Evolutionary conservation across 2,797 vertebrate species (phyloP).

Genomic region (Eulemur coronatus): DNA sequence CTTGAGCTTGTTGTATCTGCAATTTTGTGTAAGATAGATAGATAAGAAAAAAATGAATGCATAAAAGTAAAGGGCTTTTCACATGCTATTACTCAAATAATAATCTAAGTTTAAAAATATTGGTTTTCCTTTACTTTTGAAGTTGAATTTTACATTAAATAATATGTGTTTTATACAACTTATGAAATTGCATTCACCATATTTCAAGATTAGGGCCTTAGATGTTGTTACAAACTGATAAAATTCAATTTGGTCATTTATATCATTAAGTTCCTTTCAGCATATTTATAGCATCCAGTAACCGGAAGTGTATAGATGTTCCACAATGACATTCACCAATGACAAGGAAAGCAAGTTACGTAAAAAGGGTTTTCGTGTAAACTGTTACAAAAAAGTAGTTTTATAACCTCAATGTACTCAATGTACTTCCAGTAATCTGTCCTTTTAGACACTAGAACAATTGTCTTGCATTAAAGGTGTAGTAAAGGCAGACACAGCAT

Average conservation of each 20-base stretch:
- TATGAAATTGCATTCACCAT: not conserved
- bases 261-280: not conserved
- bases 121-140: not conserved
- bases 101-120: not conserved
- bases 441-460: not conserved
- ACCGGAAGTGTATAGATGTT: not conserved
- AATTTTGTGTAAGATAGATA: not conserved
- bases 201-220: not conserved
- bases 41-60: not conserved
- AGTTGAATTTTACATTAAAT: not conserved
- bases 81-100: not conserved
- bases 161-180: not conserved
- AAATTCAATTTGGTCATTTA: not conserved
- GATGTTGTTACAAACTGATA: not conserved
- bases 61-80: not conserved
- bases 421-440: not conserved
- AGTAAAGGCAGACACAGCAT: not conserved
- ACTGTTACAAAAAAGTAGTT: not conserved
- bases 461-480: not conserved
- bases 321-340: not conserved
- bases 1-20: not conserved
- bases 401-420: not conserved
- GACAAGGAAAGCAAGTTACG: not conserved
- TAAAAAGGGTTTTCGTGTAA: not conserved
- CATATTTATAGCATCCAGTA: not conserved